Evolutionary conservation across 2,113 vertebrate genomes (phyloP).

Genomic region (Microcebus murinus): DNA sequence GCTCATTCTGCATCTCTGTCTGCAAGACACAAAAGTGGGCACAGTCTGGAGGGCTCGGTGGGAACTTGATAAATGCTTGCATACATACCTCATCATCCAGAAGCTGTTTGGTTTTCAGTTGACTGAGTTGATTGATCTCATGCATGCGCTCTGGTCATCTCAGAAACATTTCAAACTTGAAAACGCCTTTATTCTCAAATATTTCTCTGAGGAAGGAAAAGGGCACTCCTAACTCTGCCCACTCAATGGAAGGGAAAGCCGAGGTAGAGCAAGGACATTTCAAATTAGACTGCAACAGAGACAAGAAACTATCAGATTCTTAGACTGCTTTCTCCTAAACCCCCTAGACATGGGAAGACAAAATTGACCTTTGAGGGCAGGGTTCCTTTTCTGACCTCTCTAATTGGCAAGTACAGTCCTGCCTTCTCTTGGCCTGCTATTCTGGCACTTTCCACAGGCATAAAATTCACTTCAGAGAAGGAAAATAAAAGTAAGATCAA

Average conservation of each 20-base stretch:
- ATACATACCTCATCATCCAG: neutral
- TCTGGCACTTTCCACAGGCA: conserved; percentile 43
- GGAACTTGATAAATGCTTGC: neutral
- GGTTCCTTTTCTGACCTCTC: neutral
- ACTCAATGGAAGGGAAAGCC: neutral
- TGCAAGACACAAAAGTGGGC: neutral
- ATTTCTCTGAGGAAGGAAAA: neutral
- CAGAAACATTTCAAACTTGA: neutral
- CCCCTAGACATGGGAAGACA: neutral
- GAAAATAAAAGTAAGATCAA: conserved; percentile 65
- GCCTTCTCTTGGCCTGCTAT: neutral
- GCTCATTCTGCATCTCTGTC: neutral
- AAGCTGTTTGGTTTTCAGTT: neutral
- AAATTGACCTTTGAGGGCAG: neutral
- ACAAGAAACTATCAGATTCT: neutral
- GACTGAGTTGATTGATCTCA: neutral
- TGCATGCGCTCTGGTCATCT: neutral
- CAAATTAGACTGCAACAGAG: neutral
- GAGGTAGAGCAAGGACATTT: neutral
- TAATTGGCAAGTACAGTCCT: neutral
- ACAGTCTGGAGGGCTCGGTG: neutral
- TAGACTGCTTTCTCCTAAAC: neutral
- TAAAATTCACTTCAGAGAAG: conserved; percentile 44
- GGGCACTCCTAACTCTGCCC: neutral
- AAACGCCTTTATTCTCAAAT: neutral